Evolutionary conservation across 2,797 vertebrate species (phyloP), one percentile per base, ranked within the genome.

Genomic region (Crax fasciolata): DNA sequence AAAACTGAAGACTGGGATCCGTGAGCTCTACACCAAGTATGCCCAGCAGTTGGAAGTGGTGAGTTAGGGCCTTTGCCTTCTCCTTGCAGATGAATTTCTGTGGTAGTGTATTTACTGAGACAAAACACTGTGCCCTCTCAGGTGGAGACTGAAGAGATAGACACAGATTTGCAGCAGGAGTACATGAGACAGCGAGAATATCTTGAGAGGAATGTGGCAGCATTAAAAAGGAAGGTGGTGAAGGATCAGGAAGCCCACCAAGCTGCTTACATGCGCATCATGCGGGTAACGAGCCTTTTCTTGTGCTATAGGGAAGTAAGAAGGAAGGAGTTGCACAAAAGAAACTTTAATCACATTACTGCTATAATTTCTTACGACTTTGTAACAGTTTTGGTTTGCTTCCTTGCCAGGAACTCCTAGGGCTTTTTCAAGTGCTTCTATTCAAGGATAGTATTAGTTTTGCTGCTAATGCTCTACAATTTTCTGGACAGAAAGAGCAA

Each of bases 1-100:
- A 94, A 98, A 98, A 91, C 97, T 99, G 52, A 99, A 99, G 95
- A 96, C 98, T 20, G 97, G 96, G 48, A 87, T 99, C 71, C 85
- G 96, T 73, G 95, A 95, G 57, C 97, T 99, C 61, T 98, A 99
- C 58, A 57, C 94, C 32, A 98, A 96, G 87, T 99, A 99, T 1
- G 98, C 98, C 27, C 97, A 98, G 46, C 97, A 97, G 28, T 84
- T 98, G 32, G 98, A 98, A 17, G 84, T 58, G 98, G 99, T 99
- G 96, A 98, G 98, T 97, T 61, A 46, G 38, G 87, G 81, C 49
- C 35, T 83, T 65, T 88, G 49, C 57, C 63, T 78, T 80, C 76
- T 63, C 44, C 35, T 72, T 82, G 66, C 44, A 62, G 30, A 9
- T 70, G 2, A 27, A 46, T 68, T 67, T 85, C 13, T 19, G 28